phyloP scores from a whole-genome alignment of 1,140 invertebrate species.

The Hypothenemus hampei region DNA sequence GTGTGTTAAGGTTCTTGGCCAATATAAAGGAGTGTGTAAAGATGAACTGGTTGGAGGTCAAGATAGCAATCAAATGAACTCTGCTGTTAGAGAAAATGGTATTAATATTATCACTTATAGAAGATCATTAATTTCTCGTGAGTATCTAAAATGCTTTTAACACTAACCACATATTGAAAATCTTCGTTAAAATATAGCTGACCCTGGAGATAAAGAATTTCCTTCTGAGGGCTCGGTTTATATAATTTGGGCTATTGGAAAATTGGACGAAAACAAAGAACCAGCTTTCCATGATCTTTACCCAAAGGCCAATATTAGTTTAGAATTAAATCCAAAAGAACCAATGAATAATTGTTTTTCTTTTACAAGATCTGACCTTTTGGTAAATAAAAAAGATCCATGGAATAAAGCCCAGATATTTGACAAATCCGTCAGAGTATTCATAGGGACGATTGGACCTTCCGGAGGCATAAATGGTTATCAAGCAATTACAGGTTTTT shows the following conservation, averaged over 20 bases:
- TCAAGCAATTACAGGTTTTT: conserved; percentile 58
- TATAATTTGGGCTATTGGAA: conserved; percentile 82
- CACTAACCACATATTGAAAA: neutral
- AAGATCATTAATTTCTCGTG: conserved; percentile 65
- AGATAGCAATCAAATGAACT: conserved; percentile 73
- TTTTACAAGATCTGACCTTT: conserved; percentile 54
- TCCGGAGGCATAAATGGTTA: conserved; percentile 72
- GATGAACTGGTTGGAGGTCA: conserved; percentile 71
- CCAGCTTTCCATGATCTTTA: conserved; percentile 81
- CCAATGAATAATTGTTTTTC: conserved; percentile 63
- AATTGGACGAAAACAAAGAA: conserved; percentile 69
- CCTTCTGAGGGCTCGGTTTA: conserved; percentile 59
- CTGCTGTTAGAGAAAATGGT: conserved; percentile 63
- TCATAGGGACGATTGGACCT: conserved; percentile 74
- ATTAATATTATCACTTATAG: conserved; percentile 76
- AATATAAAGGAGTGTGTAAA: conserved; percentile 79
- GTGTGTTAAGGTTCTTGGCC: conserved; percentile 80
- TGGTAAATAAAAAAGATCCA: conserved; percentile 50
- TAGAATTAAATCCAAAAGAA: conserved; percentile 63
- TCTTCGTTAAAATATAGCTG: conserved; percentile 51
- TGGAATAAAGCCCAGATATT: conserved; percentile 77
- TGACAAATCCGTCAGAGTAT: conserved; percentile 70
- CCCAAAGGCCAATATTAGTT: conserved; percentile 61
- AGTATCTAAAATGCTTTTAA: conserved; percentile 41
- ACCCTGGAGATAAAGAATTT: conserved; percentile 73